phyloP scores from a whole-genome alignment of 2,888 invertebrate genomes.

The Branchellion lobata region DNA sequence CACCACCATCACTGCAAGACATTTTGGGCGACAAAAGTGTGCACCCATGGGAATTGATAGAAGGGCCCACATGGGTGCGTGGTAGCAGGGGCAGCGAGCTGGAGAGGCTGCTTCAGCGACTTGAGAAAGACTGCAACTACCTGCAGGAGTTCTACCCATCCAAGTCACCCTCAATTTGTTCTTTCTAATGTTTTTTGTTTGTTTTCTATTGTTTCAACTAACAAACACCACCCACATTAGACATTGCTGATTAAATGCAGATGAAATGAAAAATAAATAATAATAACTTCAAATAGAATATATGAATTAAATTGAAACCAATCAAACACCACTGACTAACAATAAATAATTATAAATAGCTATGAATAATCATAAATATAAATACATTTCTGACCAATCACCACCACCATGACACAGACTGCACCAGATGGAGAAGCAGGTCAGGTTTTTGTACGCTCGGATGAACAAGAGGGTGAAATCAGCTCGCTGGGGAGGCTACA shows the following conservation, averaged over 20 bases:
- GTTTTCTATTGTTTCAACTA: too few relatives aligned
- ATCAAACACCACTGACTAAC: too few relatives aligned
- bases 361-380: too few relatives aligned
- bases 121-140: slow-evolving; percentile 55
- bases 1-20: slow-evolving; percentile 63
- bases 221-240: too few relatives aligned
- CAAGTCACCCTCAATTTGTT: slow-evolving; percentile 35
- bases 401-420: slow-evolving; percentile 45
- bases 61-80: slow-evolving; percentile 83
- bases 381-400: too few relatives aligned
- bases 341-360: too few relatives aligned
- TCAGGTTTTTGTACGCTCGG: slow-evolving; percentile 57
- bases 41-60: slow-evolving; percentile 80
- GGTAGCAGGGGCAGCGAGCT: slow-evolving; percentile 84
- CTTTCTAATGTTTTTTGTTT: too few relatives aligned
- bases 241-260: too few relatives aligned
- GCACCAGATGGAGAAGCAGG: slow-evolving; percentile 56
- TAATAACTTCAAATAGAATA: too few relatives aligned
- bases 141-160: slow-evolving; percentile 55
- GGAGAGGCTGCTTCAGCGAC: slow-evolving; percentile 55
- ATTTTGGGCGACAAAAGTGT: slow-evolving; percentile 81
- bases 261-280: too few relatives aligned
- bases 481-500: slow-evolving; percentile 47
- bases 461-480: slow-evolving; percentile 54
- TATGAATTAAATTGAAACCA: too few relatives aligned